Base-by-base conservation (phyloP, 2,888 invertebrate species). In the Rambutsinella grinnellia region DNA sequence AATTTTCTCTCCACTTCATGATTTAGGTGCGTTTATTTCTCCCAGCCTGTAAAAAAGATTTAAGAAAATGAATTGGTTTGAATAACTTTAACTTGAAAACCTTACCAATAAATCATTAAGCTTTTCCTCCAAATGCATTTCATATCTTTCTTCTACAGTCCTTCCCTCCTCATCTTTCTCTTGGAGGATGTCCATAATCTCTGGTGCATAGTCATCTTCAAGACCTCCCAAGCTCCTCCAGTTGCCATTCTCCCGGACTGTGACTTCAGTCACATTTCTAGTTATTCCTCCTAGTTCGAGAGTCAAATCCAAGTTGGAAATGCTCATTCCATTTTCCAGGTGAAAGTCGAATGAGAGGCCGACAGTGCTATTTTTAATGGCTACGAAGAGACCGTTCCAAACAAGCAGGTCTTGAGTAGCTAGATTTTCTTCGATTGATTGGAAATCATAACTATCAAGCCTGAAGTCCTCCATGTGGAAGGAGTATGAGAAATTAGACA, bases 91-190 rank as follows among this genome's bases (percentile, higher is more conserved):
- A n/a, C n/a, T n/a, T n/a, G n/a, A n/a, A n/a, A n/a, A n/a, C 19
- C 44, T 21, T 60, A 60, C 60, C 44, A 60, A 44, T 24, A 60
- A 6, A 15, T 60, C 60, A 15, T 60, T 60, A 2, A 60, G 36
- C 13, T 60, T 28, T 8, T 36, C 19, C n/a, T 60, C 21, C 15
- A 60, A 3, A n/a, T 24, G 46, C 3, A 2, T 3, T 2, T n/a
- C 21, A 21, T 60, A 60, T 13, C 46, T 28, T 60, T 36, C 17
- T 44, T 60, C 44, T 15, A 60, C 23, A 1, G 44, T 21, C 10
- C 17, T 23, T 3, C 60, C 60, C 36, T 6, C 15, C 13, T 44
- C 21, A 44, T 60, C 60, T 2, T 8, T 44, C 3, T 6, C 19
- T 13, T 19, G 1, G 44, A 36, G 46, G 8, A 60, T 2, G 21